phyloP scores from a whole-genome alignment of 2,888 invertebrate genomes.

The Petrolisthes manimaculis region DNA sequence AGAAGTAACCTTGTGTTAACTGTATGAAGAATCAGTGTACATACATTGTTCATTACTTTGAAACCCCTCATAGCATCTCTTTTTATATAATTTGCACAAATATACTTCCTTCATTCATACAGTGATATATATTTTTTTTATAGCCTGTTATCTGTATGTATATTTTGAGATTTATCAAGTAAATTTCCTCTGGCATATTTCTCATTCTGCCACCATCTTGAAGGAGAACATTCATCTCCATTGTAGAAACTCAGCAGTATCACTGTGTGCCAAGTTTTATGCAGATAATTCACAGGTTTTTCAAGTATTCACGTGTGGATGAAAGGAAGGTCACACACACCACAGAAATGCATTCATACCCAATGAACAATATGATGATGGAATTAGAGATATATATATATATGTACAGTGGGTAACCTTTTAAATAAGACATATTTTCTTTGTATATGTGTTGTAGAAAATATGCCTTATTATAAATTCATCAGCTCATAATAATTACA shows the following conservation, averaged over 20 bases:
- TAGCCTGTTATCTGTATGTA: conserved; percentile 16
- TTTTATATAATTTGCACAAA: conserved; percentile 8
- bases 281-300: conserved; percentile 21
- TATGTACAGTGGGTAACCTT: conserved; percentile 8
- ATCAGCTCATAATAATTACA: conserved; percentile 11
- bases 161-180: background rate
- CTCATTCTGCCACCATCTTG: conserved; percentile 10
- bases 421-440: conserved; percentile 36
- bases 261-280: conserved; percentile 52
- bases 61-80: too few relatives aligned
- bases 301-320: conserved; percentile 13
- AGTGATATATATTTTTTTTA: background rate
- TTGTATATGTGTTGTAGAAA: conserved; percentile 21
- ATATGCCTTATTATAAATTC: conserved; percentile 34
- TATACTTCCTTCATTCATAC: conserved; percentile 18
- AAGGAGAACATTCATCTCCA: conserved; percentile 5
- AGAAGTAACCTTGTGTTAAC: too few relatives aligned
- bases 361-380: conserved; percentile 20
- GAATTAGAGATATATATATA: background rate
- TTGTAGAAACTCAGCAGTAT: conserved; percentile 40
- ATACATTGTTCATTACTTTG: too few relatives aligned
- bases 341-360: conserved; percentile 14
- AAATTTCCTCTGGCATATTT: background rate
- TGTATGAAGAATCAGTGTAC: too few relatives aligned
- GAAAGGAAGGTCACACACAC: conserved; percentile 23